phyloP scores from a whole-genome alignment of 1,140 invertebrate genomes.

The Uloborus diversus region DNA sequence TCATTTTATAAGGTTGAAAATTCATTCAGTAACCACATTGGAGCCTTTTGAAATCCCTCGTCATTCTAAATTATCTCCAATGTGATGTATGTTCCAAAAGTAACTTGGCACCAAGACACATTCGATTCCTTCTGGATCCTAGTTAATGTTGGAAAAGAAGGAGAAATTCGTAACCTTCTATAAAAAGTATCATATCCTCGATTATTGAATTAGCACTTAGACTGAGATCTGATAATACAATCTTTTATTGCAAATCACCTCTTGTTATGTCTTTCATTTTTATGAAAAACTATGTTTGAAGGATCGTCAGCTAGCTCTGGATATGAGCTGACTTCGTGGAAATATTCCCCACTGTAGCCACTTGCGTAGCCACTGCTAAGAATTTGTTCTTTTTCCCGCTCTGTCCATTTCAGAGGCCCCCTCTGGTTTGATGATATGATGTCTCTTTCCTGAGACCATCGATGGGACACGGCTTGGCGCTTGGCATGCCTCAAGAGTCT shows the following conservation, averaged over 20 bases:
- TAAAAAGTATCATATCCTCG: too few relatives aligned
- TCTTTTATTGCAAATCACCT: conserved; percentile 28
- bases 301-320: conserved; percentile 94
- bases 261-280: conserved; percentile 60
- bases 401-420: conserved; percentile 84
- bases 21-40: too few relatives aligned
- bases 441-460: conserved; percentile 92
- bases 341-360: conserved; percentile 88
- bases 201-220: conserved; percentile 16
- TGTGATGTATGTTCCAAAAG: neutral
- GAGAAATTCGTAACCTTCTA: neutral
- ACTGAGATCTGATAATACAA: neutral
- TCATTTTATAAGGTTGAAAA: too few relatives aligned
- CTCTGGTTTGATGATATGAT: conserved; percentile 70
- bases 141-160: neutral
- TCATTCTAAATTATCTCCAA: neutral
- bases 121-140: neutral
- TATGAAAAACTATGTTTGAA: conserved; percentile 87
- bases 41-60: neutral
- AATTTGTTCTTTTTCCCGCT: conserved; percentile 90
- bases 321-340: conserved; percentile 87
- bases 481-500: conserved; percentile 73
- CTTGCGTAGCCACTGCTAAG: conserved; percentile 84
- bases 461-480: conserved; percentile 87
- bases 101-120: conserved; percentile 27